A percentile compares a stretch with the other conserved stretches of the same genome.
These are phyloP conservation scores for Stenoptilia bipunctidactyla DNA, from an alignment of 2,888 invertebrate species.

Conservation along the genomic window DNA sequence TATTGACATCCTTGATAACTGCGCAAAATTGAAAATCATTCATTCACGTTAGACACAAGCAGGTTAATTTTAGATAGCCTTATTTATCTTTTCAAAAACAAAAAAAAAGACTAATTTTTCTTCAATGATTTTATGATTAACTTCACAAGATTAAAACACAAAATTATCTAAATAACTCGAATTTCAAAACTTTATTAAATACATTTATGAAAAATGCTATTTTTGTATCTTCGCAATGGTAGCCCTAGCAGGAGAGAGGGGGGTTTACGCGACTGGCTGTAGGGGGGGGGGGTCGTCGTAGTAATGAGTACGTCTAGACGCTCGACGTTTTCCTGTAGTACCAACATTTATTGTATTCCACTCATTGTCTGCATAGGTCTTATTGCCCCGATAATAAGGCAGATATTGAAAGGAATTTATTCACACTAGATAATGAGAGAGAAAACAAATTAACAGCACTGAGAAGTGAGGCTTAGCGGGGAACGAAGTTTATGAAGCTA, in stretches of 20 bases:
- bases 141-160: too few species aligned
- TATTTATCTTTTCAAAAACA: too few species aligned
- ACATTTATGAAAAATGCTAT: too few species aligned
- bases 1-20: too few species aligned
- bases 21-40: too few species aligned
- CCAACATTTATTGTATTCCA: constrained; percentile 8
- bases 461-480: not conserved
- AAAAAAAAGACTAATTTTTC: too few species aligned
- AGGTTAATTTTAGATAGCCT: too few species aligned
- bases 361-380: not conserved
- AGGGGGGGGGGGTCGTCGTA: constrained; percentile 19
- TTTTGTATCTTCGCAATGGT: too few species aligned
- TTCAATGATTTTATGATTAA: too few species aligned
- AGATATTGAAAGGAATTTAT: constrained; percentile 28
- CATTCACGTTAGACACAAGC: too few species aligned
- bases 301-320: constrained; percentile 51
- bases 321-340: constrained; percentile 13
- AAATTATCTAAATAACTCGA: too few species aligned
- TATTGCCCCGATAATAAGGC: not conserved
- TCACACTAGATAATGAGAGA: constrained; percentile 30
- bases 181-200: too few species aligned
- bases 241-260: not conserved
- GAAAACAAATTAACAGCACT: constrained; percentile 21
- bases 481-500: not conserved
- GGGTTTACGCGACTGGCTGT: not conserved